Percentiles rank a stretch among this genome's conserved stretches.
Conservation (phyloP, 2,113 vertebrate genomes). For the Dissostichus mawsoni region DNA sequence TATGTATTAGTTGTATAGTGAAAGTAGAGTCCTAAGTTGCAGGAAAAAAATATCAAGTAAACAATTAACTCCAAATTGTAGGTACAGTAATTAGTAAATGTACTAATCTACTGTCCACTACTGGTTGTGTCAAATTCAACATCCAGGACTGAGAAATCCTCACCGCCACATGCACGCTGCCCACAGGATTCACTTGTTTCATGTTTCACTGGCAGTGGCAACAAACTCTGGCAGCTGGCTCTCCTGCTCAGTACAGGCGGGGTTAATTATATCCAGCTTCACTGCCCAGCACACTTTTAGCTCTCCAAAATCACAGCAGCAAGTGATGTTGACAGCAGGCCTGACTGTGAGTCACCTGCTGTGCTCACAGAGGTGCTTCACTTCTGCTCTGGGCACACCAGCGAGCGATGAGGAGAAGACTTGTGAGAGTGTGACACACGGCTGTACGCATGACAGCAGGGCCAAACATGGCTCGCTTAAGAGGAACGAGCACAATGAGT, state of each 20-base stretch:
- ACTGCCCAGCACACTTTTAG: slow-evolving; percentile 45
- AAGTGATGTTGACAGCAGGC: slow-evolving; percentile 43
- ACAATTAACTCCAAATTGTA: no score
- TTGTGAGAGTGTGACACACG: slow-evolving; percentile 68
- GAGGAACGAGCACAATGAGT: slow-evolving; percentile 56
- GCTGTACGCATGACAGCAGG: slow-evolving; percentile 56
- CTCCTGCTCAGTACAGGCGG: slow-evolving; percentile 39
- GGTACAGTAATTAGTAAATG: no score
- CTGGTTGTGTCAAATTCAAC: not conserved
- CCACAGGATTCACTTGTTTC: slow-evolving; percentile 31
- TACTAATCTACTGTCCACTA: no score
- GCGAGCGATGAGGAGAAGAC: slow-evolving; percentile 51
- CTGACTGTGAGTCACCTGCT: slow-evolving; percentile 68
- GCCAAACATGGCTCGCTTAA: slow-evolving; percentile 34
- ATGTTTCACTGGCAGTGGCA: slow-evolving; percentile 45
- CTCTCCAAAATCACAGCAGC: slow-evolving; percentile 10
- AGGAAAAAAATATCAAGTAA: no score
- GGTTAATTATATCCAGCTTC: slow-evolving; percentile 59
- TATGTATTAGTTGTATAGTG: no score
- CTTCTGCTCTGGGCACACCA: slow-evolving; percentile 40
- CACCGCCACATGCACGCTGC: slow-evolving; percentile 14
- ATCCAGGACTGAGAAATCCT: not conserved
- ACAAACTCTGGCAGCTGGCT: slow-evolving; percentile 50
- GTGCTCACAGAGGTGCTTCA: slow-evolving; percentile 43
- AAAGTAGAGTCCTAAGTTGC: no score